Percentiles rank a stretch among this genome's conserved stretches.
Evolutionary conservation across 1,140 invertebrate genomes (phyloP).

Genomic region (Pseudomyrmex dendroicus): DNA sequence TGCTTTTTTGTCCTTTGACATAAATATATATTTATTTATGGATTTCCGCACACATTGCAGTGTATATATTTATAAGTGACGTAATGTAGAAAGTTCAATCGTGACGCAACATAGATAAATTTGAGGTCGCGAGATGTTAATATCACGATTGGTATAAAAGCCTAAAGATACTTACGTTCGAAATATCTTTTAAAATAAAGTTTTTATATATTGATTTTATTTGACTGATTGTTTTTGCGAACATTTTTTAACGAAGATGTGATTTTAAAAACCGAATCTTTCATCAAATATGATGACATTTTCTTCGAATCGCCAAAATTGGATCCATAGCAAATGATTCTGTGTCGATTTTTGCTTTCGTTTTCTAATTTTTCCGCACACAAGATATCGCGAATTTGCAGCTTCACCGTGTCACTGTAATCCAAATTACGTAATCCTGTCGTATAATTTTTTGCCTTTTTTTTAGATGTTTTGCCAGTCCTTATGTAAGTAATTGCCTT

Average conservation of each 20-base stretch:
- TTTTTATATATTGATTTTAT: neutral
- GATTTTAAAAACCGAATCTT: no score
- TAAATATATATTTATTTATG: neutral
- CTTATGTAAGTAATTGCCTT: slow-evolving; percentile 37
- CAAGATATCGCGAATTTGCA: neutral
- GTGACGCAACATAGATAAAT: neutral
- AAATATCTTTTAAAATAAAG: neutral
- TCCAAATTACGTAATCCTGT: slow-evolving; percentile 25
- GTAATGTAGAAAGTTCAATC: slow-evolving; percentile 30
- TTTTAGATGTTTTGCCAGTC: slow-evolving; percentile 8
- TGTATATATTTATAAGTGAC: neutral
- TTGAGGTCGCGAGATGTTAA: neutral
- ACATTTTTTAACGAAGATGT: neutral
- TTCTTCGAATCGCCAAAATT: no score
- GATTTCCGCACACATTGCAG: neutral
- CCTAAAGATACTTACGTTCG: neutral
- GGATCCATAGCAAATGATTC: no score
- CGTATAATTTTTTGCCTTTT: slow-evolving; percentile 4
- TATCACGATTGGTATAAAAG: neutral
- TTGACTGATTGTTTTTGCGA: neutral
- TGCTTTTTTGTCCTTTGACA: neutral
- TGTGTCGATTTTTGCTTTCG: neutral
- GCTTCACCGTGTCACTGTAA: neutral
- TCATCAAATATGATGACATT: no score
- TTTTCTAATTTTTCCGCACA: slow-evolving; percentile 1